Conservation (phyloP, 2,113 vertebrate species). For the Atlantisia rogersi region DNA sequence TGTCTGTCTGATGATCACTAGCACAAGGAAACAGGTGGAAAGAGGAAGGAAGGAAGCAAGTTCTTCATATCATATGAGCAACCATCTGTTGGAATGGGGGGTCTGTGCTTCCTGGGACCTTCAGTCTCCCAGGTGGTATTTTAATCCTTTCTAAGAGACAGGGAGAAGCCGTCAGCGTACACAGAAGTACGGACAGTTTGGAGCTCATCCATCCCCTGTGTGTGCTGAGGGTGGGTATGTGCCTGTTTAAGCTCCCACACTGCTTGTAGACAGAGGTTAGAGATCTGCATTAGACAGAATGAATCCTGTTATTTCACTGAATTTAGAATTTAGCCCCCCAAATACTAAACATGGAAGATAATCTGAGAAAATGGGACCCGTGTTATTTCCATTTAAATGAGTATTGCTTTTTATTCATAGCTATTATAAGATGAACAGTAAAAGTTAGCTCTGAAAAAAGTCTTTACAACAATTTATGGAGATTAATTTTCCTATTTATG, state of each 20-base stretch:
- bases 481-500: conserved; percentile 55
- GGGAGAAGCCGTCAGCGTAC: neutral
- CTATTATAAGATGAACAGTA: conserved; percentile 43
- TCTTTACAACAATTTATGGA: conserved; percentile 49
- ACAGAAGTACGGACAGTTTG: rapidly evolving
- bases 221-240: rapidly evolving
- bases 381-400: conserved; percentile 29
- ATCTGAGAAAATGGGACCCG: conserved; percentile 26
- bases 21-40: neutral
- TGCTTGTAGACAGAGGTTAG: neutral
- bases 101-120: neutral
- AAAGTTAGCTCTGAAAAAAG: conserved; percentile 39
- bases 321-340: neutral
- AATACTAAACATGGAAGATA: neutral
- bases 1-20: neutral
- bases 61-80: neutral
- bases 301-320: neutral
- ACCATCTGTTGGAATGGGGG: neutral
- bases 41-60: neutral
- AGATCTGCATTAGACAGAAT: neutral
- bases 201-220: neutral
- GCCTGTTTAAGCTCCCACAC: neutral
- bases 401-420: conserved; percentile 56
- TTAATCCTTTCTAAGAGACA: neutral
- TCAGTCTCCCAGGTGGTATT: neutral